A percentile compares a stretch with the other conserved stretches of the same genome.
Conservation (phyloP, 2,888 invertebrate genomes). For the Drosophila mercatorum region DNA sequence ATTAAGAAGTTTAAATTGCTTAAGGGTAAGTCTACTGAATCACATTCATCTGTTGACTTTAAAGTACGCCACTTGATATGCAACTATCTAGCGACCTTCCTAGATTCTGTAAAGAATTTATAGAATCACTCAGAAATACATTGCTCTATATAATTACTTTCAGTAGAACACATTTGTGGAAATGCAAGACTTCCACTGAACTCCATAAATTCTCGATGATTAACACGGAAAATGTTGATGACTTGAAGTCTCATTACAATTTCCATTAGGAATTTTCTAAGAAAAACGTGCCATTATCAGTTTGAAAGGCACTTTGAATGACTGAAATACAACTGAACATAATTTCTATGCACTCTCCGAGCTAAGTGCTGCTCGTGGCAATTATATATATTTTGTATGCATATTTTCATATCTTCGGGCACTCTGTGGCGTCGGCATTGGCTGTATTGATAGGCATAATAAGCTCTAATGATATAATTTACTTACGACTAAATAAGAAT, state of each 20-base stretch:
- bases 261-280: not conserved
- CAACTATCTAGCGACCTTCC: too few species aligned
- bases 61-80: too few species aligned
- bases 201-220: too few species aligned
- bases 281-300: not conserved
- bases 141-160: too few species aligned
- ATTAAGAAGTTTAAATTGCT: not conserved
- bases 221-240: too few species aligned
- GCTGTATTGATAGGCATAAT: constrained; percentile 51
- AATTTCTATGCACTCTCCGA: not conserved
- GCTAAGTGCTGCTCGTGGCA: constrained; percentile 32
- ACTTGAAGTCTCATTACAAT: too few species aligned
- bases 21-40: too few species aligned
- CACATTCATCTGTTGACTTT: too few species aligned
- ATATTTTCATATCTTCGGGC: constrained; percentile 29
- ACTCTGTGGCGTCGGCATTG: not conserved
- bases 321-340: not conserved
- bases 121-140: too few species aligned
- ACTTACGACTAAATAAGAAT: constrained; percentile 62
- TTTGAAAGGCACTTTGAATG: not conserved
- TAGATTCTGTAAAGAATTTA: too few species aligned
- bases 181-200: too few species aligned
- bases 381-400: constrained; percentile 21
- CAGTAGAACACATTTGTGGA: too few species aligned
- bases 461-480: constrained; percentile 74